Conservation (phyloP, 2,113 vertebrate species). For the Lophius piscatorius region DNA sequence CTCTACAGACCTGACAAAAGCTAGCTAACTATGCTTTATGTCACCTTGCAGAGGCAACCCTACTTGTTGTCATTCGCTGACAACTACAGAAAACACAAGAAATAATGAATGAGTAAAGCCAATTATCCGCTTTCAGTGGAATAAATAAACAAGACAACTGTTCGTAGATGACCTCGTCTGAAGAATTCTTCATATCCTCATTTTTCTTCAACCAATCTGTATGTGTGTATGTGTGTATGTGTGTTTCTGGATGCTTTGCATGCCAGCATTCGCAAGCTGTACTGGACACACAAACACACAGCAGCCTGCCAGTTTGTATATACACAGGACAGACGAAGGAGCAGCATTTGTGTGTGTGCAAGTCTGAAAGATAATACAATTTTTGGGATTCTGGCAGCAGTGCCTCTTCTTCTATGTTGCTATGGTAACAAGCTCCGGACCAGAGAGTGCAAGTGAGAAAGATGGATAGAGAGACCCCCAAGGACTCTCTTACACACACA, state of each 20-base stretch:
- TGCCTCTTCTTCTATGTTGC: slow-evolving; percentile 77
- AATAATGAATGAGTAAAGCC: slow-evolving; percentile 62
- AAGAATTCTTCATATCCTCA: slow-evolving; percentile 59
- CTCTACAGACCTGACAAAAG: neutral
- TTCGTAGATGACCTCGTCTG: slow-evolving; percentile 63
- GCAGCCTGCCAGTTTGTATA: slow-evolving; percentile 56
- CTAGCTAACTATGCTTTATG: slow-evolving; percentile 27
- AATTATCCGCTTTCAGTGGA: slow-evolving; percentile 48
- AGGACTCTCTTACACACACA: slow-evolving; percentile 59
- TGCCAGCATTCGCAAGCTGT: slow-evolving; percentile 72
- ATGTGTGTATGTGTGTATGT: slow-evolving; percentile 8
- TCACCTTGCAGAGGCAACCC: slow-evolving; percentile 29
- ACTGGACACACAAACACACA: slow-evolving; percentile 35
- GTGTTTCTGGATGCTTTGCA: slow-evolving; percentile 48
- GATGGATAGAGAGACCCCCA: slow-evolving; percentile 76
- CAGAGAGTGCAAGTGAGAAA: slow-evolving; percentile 72
- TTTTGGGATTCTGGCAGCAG: slow-evolving; percentile 76
- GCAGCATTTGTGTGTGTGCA: slow-evolving; percentile 22
- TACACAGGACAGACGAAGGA: slow-evolving; percentile 50
- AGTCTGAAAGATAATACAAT: slow-evolving; percentile 74
- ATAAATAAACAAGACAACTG: slow-evolving; percentile 66
- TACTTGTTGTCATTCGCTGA: slow-evolving; percentile 62
- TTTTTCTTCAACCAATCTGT: slow-evolving; percentile 51
- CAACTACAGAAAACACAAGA: slow-evolving; percentile 28
- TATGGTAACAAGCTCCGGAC: slow-evolving; percentile 77